Conservation (phyloP, 2,113 vertebrate genomes). For the Serilophus lunatus region DNA sequence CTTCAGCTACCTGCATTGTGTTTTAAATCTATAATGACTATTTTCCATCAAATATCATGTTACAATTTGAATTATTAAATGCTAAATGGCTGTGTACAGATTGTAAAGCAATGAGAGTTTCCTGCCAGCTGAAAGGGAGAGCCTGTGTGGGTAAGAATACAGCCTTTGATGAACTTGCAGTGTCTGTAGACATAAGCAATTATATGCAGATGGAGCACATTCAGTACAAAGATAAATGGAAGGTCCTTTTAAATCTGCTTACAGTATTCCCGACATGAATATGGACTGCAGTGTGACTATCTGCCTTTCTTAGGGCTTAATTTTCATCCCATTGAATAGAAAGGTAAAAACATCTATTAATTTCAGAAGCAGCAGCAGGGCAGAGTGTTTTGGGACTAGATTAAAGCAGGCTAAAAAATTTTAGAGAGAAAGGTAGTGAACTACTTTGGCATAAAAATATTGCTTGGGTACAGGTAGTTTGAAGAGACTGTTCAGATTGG, state of each 20-base stretch:
- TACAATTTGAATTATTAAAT: conserved; percentile 55
- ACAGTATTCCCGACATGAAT: not conserved
- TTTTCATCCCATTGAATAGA: not conserved
- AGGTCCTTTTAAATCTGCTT: conserved; percentile 25
- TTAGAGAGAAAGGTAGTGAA: not conserved
- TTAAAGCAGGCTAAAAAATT: not conserved
- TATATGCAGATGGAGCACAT: conserved; percentile 41
- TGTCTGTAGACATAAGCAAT: not conserved
- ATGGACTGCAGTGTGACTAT: not conserved
- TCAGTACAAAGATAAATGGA: conserved; percentile 20
- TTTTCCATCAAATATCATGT: conserved; percentile 29
- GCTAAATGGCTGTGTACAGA: not conserved
- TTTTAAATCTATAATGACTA: conserved; percentile 52
- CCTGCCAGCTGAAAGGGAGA: conserved; percentile 19
- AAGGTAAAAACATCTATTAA: not conserved
- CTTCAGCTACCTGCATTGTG: conserved; percentile 52
- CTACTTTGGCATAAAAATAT: not conserved
- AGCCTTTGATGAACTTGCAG: not conserved
- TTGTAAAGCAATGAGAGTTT: conserved; percentile 15
- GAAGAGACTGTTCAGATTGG: not conserved
- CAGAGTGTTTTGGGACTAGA: not conserved
- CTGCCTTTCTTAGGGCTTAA: not conserved
- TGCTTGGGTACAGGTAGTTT: not conserved
- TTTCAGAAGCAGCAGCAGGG: not conserved
- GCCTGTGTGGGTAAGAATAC: not conserved